Base-by-base conservation (phyloP, 2,888 invertebrate genomes). In the Alcis repandata region DNA sequence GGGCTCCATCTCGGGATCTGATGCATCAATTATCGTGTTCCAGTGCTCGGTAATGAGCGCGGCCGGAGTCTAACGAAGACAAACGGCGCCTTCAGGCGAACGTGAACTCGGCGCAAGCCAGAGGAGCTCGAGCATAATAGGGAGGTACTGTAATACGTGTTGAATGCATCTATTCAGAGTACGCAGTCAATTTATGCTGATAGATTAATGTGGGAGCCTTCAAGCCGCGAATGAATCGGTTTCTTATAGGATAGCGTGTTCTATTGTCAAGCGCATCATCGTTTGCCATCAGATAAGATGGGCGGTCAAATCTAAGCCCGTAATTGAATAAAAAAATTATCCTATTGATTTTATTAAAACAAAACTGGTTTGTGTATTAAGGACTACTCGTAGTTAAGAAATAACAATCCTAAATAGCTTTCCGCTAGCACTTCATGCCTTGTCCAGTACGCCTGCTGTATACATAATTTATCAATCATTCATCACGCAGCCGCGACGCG, bases 391-490 rank as follows among this genome's bases (percentile, higher is more conserved):
- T n/a, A n/a, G n/a, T n/a, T n/a, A n/a, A n/a, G n/a, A n/a, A n/a
- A n/a, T n/a, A n/a, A n/a, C n/a, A n/a, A n/a, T n/a, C n/a, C n/a
- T n/a, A n/a, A n/a, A n/a, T 32, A 17, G 7, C 46, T 46, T n/a
- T 3, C 15, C 59, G 56, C 64, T 62, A 9, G 13, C 15, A 19
- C 13, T 57, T 59, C n/a, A 7, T 57, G 32, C 15, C 27, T 53
- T 59, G 57, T 67, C 62, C 61, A 40, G 62, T 63, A 60, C 64
- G 59, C 60, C 63, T 57, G 66, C 69, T 76, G 79, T 79, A 79
- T 79, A 83, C 83, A 85, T 86, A 84, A 83, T 85, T 85, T 85
- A 88, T 84, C 82, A 85, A 83, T 84, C 83, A 85, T 83, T 84
- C 83, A 83, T 82, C 79, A 77, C 63, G 33, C 54, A 46, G 41